These are phyloP conservation scores for Xanthorhoe spadicearia DNA, from an alignment of 2,888 invertebrate genomes.

Conservation along the genomic window DNA sequence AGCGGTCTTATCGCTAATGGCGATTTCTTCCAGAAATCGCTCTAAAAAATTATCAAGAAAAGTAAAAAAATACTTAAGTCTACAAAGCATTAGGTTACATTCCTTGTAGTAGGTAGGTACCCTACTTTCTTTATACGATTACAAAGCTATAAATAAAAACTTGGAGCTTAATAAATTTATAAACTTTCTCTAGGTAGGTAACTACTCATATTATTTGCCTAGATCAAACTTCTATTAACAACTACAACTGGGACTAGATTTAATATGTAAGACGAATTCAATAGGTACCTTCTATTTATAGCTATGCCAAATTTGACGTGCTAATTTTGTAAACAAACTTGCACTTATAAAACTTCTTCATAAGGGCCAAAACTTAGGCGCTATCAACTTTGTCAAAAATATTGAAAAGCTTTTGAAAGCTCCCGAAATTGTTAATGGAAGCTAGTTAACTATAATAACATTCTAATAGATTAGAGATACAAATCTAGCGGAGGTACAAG, in stretches of 20 bases:
- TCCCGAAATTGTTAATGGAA: not conserved
- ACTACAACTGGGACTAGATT: not conserved
- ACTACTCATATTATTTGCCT: constrained; percentile 21
- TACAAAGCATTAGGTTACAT: not conserved
- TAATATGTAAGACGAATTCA: not conserved
- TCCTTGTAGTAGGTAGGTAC: not conserved
- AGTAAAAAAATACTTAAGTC: not conserved
- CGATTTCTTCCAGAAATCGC: too few relatives aligned
- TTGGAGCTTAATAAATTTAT: constrained; percentile 21
- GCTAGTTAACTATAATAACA: constrained; percentile 48
- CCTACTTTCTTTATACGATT: not conserved
- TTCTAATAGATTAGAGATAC: constrained; percentile 65
- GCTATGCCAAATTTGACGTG: too few relatives aligned
- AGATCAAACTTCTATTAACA: constrained; percentile 28
- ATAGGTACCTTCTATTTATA: not conserved
- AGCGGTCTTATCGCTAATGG: too few relatives aligned
- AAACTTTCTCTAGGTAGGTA: constrained; percentile 31
- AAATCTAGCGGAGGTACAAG: constrained; percentile 59
- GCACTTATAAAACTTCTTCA: too few relatives aligned
- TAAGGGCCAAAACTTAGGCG: too few relatives aligned
- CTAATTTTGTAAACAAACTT: too few relatives aligned
- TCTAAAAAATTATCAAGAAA: too few relatives aligned
- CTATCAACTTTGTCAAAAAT: too few relatives aligned
- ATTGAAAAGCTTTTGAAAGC: too few relatives aligned
- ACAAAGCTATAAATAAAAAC: constrained; percentile 17